These are phyloP conservation scores for Chinchilla lanigera DNA, from an alignment of 2,113 vertebrate genomes.

Conservation along the genomic window DNA sequence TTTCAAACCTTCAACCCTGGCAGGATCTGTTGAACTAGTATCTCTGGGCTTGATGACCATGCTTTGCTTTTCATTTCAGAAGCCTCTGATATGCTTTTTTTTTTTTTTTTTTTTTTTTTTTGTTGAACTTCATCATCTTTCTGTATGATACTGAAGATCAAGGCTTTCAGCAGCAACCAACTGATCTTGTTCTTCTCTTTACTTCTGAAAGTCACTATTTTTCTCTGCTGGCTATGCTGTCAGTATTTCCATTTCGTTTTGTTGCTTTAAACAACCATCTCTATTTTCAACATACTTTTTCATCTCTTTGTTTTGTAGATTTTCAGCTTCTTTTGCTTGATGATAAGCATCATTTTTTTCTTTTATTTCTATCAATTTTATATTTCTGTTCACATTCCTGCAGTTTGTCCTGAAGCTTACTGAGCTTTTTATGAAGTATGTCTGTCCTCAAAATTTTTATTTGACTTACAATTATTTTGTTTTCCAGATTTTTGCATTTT, in stretches of 20 bases:
- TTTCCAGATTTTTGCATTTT: conserved; percentile 81
- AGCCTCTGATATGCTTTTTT: conserved; percentile 46
- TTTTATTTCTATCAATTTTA: conserved; percentile 89
- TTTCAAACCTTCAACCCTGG: no score
- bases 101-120: conserved; percentile 64
- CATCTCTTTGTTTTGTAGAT: conserved; percentile 92
- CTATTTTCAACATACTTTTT: conserved; percentile 91
- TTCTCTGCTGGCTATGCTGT: conserved; percentile 88
- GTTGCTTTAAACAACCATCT: conserved; percentile 88
- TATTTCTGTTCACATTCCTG: conserved; percentile 89
- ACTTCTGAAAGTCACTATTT: conserved; percentile 89
- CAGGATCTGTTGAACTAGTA: neutral
- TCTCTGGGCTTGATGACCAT: neutral
- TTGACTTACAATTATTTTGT: conserved; percentile 57
- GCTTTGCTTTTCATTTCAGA: conserved; percentile 60
- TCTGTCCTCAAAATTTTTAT: conserved; percentile 65
- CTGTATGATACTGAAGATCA: conserved; percentile 87
- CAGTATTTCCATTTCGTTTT: conserved; percentile 89
- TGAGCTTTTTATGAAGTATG: conserved; percentile 69
- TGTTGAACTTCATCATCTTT: conserved; percentile 92
- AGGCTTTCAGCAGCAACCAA: conserved; percentile 91
- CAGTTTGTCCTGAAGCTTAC: conserved; percentile 83
- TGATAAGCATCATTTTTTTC: conserved; percentile 91
- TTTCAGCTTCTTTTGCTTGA: conserved; percentile 94
- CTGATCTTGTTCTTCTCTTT: conserved; percentile 93